Base-by-base conservation (phyloP, 2,113 vertebrate genomes). In the Dromas ardeola region DNA sequence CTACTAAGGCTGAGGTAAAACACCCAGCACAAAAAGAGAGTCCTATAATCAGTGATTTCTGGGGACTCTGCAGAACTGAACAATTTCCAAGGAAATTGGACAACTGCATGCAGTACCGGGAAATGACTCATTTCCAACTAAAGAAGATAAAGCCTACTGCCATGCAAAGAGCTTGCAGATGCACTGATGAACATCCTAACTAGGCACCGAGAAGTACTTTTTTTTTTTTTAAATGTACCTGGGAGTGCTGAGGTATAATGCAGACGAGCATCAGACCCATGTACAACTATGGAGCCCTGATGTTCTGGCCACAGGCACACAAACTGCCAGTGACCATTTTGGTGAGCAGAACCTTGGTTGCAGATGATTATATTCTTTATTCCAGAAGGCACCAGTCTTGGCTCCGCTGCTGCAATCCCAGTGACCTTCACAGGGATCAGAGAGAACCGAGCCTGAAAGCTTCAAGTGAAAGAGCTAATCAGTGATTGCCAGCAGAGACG, bases 81-180 rank as follows among this genome's bases (percentile, higher is more conserved):
- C 82, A 19, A 88, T 76, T 91, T 90, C 93, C 90, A 90, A 85
- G 66, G 76, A 94, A 89, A 87, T 78, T 59, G 45, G 83, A 90
- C 88, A 95, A 80, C 93, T 94, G 85, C 65, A 79, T 72, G 34
- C 38, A 65, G 90, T 45, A 92, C 79, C 80, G 88, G 93, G 91
- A 96, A 95, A 86, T 95, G 74, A 96, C 43, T 97, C 94, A 93
- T 79, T 95, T 93, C 95, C 91, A 90, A 2, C 38, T 42, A 10
- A 62, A 81, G 53, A 53, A 86, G 95, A 94, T 74, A 84, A 95
- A 94, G 81, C 81, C 25, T 62, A 27, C 50, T 78, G 90, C 84
- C 11, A 1, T 59, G 90, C 94, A 62, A 78, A 50, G 65, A 91
- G 90, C 94, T 49, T 91, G 96, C 95, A 94, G 73, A 93, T 83